Evolutionary conservation across 1,140 invertebrate genomes (phyloP), one percentile per base, ranked within the genome.

Genomic region (Nylanderia fulva): DNA sequence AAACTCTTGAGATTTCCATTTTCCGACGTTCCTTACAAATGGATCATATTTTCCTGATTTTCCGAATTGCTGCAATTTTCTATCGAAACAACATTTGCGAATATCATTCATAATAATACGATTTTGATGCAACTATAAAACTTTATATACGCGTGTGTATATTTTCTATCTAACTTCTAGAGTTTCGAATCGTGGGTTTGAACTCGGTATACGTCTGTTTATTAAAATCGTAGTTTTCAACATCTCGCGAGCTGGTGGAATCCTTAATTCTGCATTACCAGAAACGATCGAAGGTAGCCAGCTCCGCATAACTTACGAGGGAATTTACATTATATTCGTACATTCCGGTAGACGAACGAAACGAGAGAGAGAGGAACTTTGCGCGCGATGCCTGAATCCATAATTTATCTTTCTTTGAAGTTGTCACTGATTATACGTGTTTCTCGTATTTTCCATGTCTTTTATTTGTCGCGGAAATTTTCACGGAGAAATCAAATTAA

Each of bases 241-340:
- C 42, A 68, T 69, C 24, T 18, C 36, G 42, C 36, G 54, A 58
- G 42, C 52, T 82, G 33, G 33, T 15, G 69, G 36, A 82, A 82
- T 72, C 48, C 18, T 80, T 82, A 72, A 82, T 82, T 82, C 58
- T 39, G 52, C 58, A n/a, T 66, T 71, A 45, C 2, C 27, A 54
- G 45, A 68, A 69, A 68, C 66, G 66, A 82, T 82, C 36, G 36
- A 13, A 45, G 36, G 18, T 42, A 71, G 42, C 52, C 36, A 52
- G 21, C 36, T 69, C 64, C 42, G 66, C 77, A 72, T 72, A 82
- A 82, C 24, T 82, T 45, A 13, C n/a, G 13, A 72, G 52, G 52
- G 36, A 82, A 82, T 82, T 82, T 82, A 72, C 77, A 82, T 82
- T 82, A 52, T 82, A 69, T 36, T 72, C 36, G 52, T 33, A 24